A percentile compares a stretch with the other conserved stretches of the same genome.
Conservation (phyloP, 1,140 invertebrate genomes). For the Arion vulgaris region DNA sequence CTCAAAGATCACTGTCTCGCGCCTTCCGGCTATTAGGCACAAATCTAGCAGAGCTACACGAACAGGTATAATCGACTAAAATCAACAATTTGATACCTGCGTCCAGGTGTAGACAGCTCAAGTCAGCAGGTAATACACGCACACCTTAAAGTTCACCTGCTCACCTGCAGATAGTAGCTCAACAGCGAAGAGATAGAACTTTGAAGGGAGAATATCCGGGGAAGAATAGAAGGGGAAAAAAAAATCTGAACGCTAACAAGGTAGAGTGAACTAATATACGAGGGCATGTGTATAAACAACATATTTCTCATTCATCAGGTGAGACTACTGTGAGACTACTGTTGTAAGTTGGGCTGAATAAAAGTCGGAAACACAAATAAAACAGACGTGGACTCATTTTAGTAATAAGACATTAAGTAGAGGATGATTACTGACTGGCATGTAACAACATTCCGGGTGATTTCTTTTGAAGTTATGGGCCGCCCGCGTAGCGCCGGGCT, state of each 20-base stretch:
- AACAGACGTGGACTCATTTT: not conserved
- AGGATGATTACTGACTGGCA: not conserved
- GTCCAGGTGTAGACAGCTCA: not conserved
- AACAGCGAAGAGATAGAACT: not conserved
- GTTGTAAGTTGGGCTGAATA: not conserved
- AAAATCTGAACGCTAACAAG: not conserved
- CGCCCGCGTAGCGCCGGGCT: no score
- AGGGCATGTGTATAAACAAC: not conserved
- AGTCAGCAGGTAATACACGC: not conserved
- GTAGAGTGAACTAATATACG: conserved; percentile 4
- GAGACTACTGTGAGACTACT: not conserved
- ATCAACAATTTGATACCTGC: not conserved
- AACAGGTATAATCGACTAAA: not conserved
- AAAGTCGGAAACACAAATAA: not conserved
- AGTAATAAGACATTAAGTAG: not conserved
- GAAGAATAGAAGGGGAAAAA: no score
- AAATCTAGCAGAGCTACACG: not conserved
- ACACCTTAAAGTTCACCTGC: not conserved
- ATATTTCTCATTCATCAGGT: not conserved
- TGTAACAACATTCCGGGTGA: not conserved
- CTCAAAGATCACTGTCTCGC: no score
- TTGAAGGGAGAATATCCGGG: not conserved
- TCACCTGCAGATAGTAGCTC: not conserved
- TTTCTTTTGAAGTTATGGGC: not conserved
- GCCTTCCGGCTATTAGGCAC: no score